Base-by-base conservation (phyloP, 2,113 vertebrate species). In the Mormyrus lacerda region DNA sequence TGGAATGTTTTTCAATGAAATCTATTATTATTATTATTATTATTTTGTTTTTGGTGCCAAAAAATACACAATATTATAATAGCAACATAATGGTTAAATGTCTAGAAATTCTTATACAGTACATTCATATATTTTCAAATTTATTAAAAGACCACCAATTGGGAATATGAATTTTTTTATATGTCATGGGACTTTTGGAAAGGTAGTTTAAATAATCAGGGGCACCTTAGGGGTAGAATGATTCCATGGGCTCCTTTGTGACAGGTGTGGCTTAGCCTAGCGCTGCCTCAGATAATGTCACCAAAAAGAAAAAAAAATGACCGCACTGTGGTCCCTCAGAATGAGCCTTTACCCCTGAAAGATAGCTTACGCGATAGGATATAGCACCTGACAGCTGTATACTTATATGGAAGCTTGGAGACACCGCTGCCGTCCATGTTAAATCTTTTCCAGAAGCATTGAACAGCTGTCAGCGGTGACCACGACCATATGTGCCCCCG, bases 381-480 rank as follows among this genome's bases (percentile, higher is more conserved):
- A 55, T 58, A 83, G 50, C 73, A 17, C 48, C 15, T 45, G 88
- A 73, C 88, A 55, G 73, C 76, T 58, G 76, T 82, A 15, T 35
- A 27, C 47, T 4, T 27, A 27, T 47, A 19, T 15, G 65, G 27
- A 51, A 47, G 48, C 35, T 83, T n/a, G 31, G 76, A 55, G 88
- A 39, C 45, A 58, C 47, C 24, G 39, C 42, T n/a, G 35, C 84
- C 47, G 13, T 85, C 47, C n/a, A 15, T 47, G 47, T 50, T 27
- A 85, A 85, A 50, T 50, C 45, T 50, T n/a, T 31, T 47, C 73
- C 88, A 82, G 73, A 48, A 48, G 88, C 42, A 21, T 27, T 89
- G 48, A 42, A 48, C 88, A 45, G 35, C 88, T 79, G 88, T 79
- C 88, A 58, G 50, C 50, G 6, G 50, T 89, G 79, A 84, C 88